Evolutionary conservation across 2,797 vertebrate genomes (phyloP), one percentile per base, ranked within the genome.

Genomic region (Pelodytes ibericus): DNA sequence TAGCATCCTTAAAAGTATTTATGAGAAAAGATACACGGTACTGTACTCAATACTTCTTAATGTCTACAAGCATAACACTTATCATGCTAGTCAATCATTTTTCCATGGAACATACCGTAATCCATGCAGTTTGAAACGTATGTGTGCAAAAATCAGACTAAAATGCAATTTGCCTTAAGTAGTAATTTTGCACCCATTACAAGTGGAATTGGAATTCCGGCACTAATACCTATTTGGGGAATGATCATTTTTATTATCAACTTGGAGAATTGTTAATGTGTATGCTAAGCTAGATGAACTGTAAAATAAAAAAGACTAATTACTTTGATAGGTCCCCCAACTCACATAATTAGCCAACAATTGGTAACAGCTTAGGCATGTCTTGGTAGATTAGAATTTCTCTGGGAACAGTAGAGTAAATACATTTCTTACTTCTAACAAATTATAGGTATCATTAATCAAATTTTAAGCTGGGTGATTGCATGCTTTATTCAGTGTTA

Each of bases 261-360:
- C 51, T 59, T 59, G 33, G 53, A 71, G 44, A 41, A 59, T 72
- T 78, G 69, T 65, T 78, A 31, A 71, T 72, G 15, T 53, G n/a
- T 68, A 30, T 25, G 41, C 29, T 51, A 53, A 66, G 58, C 13
- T 60, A 64, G 24, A 62, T 61, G 53, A 72, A 62, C 41, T 31
- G 58, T 66, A 68, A 72, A 72, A 67, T 61, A 16, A 61, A 72
- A 61, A 33, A 29, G 26, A 22, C 22, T 36, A 71, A 71, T 72
- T 78, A 61, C 31, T 33, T 10, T 68, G 29, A 78, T 67, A 39
- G 63, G 44, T 72, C 76, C 44, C 70, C 6, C 13, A 7, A 30
- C 63, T n/a, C 11, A 33, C 62, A 49, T 72, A 78, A 78, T 78
- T 72, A 78, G 39, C 29, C 63, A 67, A 27, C 63, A 61, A 62